Conservation (phyloP, 2,888 invertebrate genomes). For the Mythimna loreyi region DNA sequence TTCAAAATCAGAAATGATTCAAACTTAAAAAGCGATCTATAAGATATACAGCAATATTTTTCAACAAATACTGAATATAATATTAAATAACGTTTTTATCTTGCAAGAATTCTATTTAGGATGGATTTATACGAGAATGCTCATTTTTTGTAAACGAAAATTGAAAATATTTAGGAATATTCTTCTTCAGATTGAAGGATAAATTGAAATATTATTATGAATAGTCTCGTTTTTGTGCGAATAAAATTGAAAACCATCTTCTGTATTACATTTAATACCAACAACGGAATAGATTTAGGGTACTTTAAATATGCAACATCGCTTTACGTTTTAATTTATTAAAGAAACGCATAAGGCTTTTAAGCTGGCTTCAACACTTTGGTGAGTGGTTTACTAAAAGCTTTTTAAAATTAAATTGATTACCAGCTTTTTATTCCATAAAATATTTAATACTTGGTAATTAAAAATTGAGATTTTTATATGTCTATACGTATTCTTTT, state of each 20-base stretch:
- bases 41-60: no score
- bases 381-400: no score
- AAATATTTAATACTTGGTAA: no score
- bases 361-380: neutral
- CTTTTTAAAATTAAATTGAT: neutral
- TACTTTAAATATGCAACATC: neutral
- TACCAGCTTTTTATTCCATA: neutral
- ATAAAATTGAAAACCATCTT: conserved; percentile 22
- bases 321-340: neutral
- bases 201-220: conserved; percentile 29
- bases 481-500: no score
- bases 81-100: neutral
- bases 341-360: neutral
- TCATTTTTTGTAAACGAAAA: conserved; percentile 23
- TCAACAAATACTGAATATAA: no score
- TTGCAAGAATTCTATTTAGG: conserved; percentile 35
- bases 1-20: no score
- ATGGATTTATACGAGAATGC: conserved; percentile 22
- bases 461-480: no score
- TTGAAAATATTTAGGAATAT: conserved; percentile 22
- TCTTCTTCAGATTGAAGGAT: conserved; percentile 4
- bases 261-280: conserved; percentile 18
- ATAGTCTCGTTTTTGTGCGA: conserved; percentile 21
- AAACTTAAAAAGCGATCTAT: no score
- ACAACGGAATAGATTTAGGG: conserved; percentile 4